Conservation (phyloP, 2,797 vertebrate genomes). For the Microhierax caerulescens region DNA sequence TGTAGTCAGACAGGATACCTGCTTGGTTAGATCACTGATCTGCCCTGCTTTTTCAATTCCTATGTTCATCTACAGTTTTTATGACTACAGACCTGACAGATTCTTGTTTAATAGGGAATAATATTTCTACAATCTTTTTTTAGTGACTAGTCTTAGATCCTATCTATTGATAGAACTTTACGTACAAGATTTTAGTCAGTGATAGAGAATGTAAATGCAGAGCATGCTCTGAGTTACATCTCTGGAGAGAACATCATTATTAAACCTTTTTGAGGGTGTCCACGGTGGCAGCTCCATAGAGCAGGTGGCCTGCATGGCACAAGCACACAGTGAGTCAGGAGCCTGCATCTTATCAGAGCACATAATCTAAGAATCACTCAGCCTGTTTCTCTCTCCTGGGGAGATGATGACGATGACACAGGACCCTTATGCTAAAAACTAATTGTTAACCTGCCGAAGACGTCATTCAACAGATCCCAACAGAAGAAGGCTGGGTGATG, state of each 20-base stretch:
- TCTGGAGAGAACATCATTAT: constrained; percentile 59
- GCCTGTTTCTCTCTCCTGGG: constrained; percentile 69
- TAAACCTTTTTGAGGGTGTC: constrained; percentile 62
- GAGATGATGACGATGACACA: constrained; percentile 40
- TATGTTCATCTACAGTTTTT: background rate
- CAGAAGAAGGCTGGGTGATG: constrained; percentile 64
- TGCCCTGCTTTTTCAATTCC: background rate
- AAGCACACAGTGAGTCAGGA: constrained; percentile 53
- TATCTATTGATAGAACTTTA: constrained; percentile 20
- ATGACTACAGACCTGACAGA: background rate
- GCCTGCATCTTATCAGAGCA: constrained; percentile 69
- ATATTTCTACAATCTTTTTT: background rate
- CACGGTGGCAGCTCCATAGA: constrained; percentile 58
- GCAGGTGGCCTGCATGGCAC: constrained; percentile 71
- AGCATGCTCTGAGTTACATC: constrained; percentile 41
- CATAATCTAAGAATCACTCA: constrained; percentile 72
- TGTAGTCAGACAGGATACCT: background rate
- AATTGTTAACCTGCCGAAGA: constrained; percentile 75
- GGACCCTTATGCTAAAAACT: constrained; percentile 69
- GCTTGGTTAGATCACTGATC: background rate
- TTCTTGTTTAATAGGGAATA: background rate
- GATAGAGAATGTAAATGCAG: constrained; percentile 47
- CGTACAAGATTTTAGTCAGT: constrained; percentile 34
- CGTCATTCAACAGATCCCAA: constrained; percentile 72
- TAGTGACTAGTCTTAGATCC: background rate